Percentiles rank a stretch among this genome's conserved stretches.
These are phyloP conservation scores for Sylvia atricapilla DNA, from an alignment of 2,113 vertebrate species.

Conservation along the genomic window DNA sequence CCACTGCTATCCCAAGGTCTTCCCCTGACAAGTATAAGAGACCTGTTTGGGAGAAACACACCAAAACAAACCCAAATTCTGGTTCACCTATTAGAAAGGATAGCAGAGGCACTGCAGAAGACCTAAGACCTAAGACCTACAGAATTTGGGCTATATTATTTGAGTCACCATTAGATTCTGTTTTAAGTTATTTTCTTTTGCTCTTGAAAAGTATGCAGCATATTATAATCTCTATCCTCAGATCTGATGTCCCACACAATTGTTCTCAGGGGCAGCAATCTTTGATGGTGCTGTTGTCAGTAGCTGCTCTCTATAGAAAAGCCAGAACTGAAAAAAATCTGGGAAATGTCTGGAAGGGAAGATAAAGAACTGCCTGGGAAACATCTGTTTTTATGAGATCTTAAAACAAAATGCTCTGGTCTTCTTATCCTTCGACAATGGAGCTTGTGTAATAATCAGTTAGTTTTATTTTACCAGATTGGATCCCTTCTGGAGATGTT, in stretches of 20 bases:
- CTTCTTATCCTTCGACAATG: conserved; percentile 35
- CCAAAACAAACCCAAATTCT: not conserved
- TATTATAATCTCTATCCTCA: not conserved
- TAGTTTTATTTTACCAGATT: conserved; percentile 64
- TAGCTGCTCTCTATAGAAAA: not conserved
- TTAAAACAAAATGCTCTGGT: not conserved
- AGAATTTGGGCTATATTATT: not conserved
- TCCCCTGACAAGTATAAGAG: not conserved
- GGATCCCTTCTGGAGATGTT: conserved; percentile 65
- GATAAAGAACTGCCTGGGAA: not conserved
- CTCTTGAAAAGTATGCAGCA: not conserved
- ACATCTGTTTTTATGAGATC: not conserved
- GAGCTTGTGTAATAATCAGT: conserved; percentile 44
- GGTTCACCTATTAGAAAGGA: not conserved
- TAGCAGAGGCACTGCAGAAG: not conserved
- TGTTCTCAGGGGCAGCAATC: not conserved
- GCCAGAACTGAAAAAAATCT: not conserved
- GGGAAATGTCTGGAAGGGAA: not conserved
- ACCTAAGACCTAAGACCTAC: no score
- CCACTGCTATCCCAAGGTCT: not conserved
- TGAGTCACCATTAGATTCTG: not conserved
- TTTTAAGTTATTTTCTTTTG: not conserved
- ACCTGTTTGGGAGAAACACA: not conserved
- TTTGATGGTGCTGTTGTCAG: not conserved
- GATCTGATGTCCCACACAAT: not conserved